Evolutionary conservation across 2,888 invertebrate species (phyloP), one percentile per base, ranked within the genome.

Genomic region (Amblyjoppa proteus): DNA sequence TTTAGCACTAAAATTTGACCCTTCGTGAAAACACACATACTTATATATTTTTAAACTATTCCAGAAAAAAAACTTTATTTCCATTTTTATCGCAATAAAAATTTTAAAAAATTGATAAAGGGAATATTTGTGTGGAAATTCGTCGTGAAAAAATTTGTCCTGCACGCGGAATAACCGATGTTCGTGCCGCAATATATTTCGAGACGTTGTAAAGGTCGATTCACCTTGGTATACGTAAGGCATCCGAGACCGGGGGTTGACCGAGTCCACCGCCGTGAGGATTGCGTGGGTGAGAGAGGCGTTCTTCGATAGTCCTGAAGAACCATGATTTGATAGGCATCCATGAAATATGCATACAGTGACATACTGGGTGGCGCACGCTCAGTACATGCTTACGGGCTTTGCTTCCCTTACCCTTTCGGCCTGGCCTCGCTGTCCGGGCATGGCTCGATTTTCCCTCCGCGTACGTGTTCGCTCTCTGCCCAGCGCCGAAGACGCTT

Each of bases 291-390:
- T 20, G n/a, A 31, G 53, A 49, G 78, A 56, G 58, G 56, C 69
- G 70, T 73, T 75, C 81, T 81, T 38, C 69, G 41, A 81, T 51
- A 75, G 75, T 75, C 75, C 81, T 51, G 89, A 89, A 89, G 89
- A 90, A 89, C 88, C 88, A 89, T 87, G 89, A 91, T 92, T 92
- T 91, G 91, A 92, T 90, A 88, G 91, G 87, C 86, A 85, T 66
- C 74, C 82, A 90, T 92, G 86, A 86, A 93, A 92, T 91, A 93
- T 93, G 92, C 86, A 93, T 91, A 89, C 88, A 69, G 61, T 64
- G 51, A 51, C 53, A 75, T 64, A 83, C 20, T 61, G 51, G 38
- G 51, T 76, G 81, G 81, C 84, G 88, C 87, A 84, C 82, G 81
- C 81, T 81, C 85, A 70, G 83, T 81, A 81, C 66, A 75, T 64